A percentile compares a stretch with the other conserved stretches of the same genome.
These are phyloP conservation scores for Zaprionus lachaisei DNA, from an alignment of 1,140 invertebrate species.

Conservation along the genomic window DNA sequence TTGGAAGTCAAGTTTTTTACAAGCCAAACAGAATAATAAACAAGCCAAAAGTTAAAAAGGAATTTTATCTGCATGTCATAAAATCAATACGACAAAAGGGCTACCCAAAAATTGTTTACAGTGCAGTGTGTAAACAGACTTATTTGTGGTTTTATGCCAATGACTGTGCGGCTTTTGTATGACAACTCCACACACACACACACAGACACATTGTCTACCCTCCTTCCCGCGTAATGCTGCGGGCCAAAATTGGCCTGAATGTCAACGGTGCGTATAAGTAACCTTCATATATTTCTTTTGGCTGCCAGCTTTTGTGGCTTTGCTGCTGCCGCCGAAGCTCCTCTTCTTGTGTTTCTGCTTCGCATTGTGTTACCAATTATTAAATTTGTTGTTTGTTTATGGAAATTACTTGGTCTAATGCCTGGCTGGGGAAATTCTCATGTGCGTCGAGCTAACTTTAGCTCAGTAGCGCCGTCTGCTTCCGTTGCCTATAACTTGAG, in stretches of 20 bases:
- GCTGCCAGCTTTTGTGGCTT: conserved; percentile 1
- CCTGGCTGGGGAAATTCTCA: conserved; percentile 6
- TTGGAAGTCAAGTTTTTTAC: neutral
- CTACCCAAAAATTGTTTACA: conserved; percentile 8
- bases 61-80: conserved; percentile 7
- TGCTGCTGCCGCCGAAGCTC: neutral
- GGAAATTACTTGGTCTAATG: conserved; percentile 39
- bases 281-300: conserved; percentile 36
- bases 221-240: neutral
- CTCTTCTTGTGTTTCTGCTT: neutral
- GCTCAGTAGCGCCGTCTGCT: conserved; percentile 12
- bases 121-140: conserved; percentile 32
- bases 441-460: neutral
- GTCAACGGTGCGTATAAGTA: conserved; percentile 67
- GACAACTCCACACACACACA: neutral
- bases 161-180: conserved; percentile 54
- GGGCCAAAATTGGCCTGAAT: conserved; percentile 41
- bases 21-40: neutral
- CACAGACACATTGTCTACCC: neutral
- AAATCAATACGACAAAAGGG: conserved; percentile 6
- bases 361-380: conserved; percentile 60
- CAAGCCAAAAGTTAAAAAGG: neutral
- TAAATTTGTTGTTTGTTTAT: conserved; percentile 51
- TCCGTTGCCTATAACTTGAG: conserved; percentile 25
- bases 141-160: conserved; percentile 58